A percentile compares a stretch with the other conserved stretches of the same genome.
Conservation (phyloP, 2,888 invertebrate species). For the Phyllotreta cruciferae region DNA sequence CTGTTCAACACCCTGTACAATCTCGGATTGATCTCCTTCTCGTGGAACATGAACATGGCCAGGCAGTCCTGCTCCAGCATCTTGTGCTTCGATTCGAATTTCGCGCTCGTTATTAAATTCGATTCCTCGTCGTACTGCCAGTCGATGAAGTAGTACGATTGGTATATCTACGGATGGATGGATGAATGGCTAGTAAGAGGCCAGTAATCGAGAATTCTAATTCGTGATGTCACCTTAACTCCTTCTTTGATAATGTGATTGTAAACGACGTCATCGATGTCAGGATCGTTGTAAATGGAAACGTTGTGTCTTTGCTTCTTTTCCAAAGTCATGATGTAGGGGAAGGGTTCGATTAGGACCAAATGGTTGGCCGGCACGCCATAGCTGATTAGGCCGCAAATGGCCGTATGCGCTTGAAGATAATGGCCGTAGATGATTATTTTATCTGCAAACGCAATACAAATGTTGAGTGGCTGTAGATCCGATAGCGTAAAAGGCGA, state of each 20-base stretch:
- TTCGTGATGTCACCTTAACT: conserved; percentile 60
- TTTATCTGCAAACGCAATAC: conserved; percentile 34
- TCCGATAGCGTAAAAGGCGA: no score
- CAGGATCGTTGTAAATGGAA: conserved; percentile 55
- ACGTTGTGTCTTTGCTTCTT: conserved; percentile 44
- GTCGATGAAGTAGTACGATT: conserved; percentile 64
- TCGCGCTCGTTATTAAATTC: conserved; percentile 54
- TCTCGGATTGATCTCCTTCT: conserved; percentile 61
- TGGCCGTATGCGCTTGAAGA: conserved; percentile 71
- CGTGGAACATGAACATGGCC: conserved; percentile 66
- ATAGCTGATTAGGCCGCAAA: conserved; percentile 68
- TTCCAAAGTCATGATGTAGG: conserved; percentile 44
- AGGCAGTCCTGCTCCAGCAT: conserved; percentile 62
- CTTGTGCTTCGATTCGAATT: conserved; percentile 62
- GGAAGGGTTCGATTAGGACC: conserved; percentile 66
- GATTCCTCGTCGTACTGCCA: conserved; percentile 60
- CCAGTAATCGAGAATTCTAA: no score
- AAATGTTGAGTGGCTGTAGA: no score
- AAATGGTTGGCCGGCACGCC: conserved; percentile 67
- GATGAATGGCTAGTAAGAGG: no score
- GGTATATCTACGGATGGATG: conserved; percentile 54
- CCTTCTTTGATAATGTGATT: conserved; percentile 56
- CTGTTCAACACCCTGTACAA: conserved; percentile 64
- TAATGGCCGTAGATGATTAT: conserved; percentile 73
- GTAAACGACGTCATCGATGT: conserved; percentile 64